phyloP scores from a whole-genome alignment of 1,140 invertebrate species.

The Nasonia vitripennis region DNA sequence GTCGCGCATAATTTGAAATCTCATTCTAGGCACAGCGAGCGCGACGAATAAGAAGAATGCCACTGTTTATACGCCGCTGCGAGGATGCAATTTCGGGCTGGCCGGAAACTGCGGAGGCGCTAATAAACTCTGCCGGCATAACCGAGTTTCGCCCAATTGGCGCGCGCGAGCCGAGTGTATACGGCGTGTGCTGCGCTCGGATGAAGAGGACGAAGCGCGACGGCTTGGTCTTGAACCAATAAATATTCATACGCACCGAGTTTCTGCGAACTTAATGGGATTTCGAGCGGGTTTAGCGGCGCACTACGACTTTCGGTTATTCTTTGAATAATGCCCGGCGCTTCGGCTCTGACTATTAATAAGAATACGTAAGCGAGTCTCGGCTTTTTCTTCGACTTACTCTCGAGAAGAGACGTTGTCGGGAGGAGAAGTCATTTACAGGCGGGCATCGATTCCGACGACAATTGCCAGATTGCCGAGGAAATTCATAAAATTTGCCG shows the following conservation, averaged over 20 bases:
- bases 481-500: constrained; percentile 30
- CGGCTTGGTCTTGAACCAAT: constrained; percentile 24
- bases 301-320: constrained; percentile 7
- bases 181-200: too few relatives aligned
- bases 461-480: not conserved
- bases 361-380: too few relatives aligned
- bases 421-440: not conserved
- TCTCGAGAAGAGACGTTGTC: not conserved
- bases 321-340: constrained; percentile 26
- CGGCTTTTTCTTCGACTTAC: too few relatives aligned
- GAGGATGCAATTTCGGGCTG: not conserved
- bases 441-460: not conserved
- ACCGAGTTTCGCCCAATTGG: constrained; percentile 21
- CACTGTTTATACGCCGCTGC: constrained; percentile 10
- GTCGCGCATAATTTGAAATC: constrained; percentile 16
- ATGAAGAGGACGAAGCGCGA: not conserved
- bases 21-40: not conserved
- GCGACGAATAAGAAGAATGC: not conserved
- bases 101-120: not conserved
- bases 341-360: not conserved
- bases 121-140: constrained; percentile 34
- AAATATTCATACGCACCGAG: constrained; percentile 35
- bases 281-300: constrained; percentile 17
- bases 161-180: not conserved
- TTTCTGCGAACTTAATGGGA: constrained; percentile 28